A percentile compares a stretch with the other conserved stretches of the same genome.
Conservation (phyloP, 1,140 invertebrate genomes). For the Drosophila pandora region DNA sequence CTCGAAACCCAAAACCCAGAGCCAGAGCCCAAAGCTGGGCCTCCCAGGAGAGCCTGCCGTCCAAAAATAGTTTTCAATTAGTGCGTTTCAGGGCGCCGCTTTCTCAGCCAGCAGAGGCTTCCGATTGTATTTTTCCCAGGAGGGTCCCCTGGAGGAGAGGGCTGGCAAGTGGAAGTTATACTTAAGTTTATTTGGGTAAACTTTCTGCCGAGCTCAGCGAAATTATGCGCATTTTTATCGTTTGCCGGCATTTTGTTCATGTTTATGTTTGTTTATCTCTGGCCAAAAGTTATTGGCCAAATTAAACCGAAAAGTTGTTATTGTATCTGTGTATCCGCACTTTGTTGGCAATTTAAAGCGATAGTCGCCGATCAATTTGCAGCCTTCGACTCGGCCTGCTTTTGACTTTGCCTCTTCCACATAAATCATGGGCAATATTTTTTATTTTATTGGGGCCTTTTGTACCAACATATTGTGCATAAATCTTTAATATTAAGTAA, state of each 20-base stretch:
- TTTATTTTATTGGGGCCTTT: constrained; percentile 69
- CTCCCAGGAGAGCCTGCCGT: constrained; percentile 36
- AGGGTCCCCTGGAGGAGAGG: background rate
- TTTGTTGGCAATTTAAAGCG: constrained; percentile 56
- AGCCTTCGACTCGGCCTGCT: constrained; percentile 4
- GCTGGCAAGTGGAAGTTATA: constrained; percentile 40
- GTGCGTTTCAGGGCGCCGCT: constrained; percentile 44
- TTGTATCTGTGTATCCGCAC: constrained; percentile 32
- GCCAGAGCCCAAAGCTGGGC: constrained; percentile 2
- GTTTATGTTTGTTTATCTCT: constrained; percentile 68
- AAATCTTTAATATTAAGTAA: constrained; percentile 81
- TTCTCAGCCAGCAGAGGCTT: constrained; percentile 11
- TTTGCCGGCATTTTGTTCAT: constrained; percentile 44
- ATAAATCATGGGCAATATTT: constrained; percentile 63
- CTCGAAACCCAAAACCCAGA: constrained; percentile 15
- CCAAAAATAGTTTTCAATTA: constrained; percentile 82
- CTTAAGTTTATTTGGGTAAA: constrained; percentile 71
- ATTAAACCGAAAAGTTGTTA: constrained; percentile 52
- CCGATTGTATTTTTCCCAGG: constrained; percentile 23
- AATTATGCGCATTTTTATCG: constrained; percentile 80
- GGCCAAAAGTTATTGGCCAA: constrained; percentile 57
- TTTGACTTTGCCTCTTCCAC: constrained; percentile 13
- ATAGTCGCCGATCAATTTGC: constrained; percentile 22
- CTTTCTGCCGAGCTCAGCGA: constrained; percentile 56
- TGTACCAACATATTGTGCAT: constrained; percentile 72